Evolutionary conservation across 2,797 vertebrate species (phyloP).

Genomic region (Pipistrellus pygmaeus): DNA sequence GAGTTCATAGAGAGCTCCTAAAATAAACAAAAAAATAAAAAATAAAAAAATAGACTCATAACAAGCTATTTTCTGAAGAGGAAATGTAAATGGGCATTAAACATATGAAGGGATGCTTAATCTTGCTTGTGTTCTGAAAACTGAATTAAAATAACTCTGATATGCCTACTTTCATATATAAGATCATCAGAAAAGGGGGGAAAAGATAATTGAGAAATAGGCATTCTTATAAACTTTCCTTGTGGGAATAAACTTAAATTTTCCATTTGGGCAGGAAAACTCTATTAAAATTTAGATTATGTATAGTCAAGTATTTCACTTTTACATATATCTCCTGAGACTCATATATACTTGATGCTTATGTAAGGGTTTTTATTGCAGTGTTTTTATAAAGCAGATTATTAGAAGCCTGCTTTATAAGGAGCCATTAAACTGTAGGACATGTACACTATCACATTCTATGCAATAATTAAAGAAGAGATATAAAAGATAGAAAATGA

Average conservation of each 20-base stretch:
- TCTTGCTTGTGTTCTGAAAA: neutral
- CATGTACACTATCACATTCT: neutral
- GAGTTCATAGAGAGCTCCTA: neutral
- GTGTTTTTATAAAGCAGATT: neutral
- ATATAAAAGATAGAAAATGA: neutral
- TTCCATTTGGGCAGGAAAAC: neutral
- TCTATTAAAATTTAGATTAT: slow-evolving; percentile 29
- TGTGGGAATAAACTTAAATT: neutral
- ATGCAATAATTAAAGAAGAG: neutral
- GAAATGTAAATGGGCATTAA: neutral
- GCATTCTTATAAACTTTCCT: neutral
- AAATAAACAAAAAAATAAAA: neutral
- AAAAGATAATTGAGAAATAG: neutral
- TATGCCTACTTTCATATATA: neutral
- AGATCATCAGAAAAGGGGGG: neutral
- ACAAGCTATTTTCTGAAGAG: neutral
- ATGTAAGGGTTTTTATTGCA: neutral
- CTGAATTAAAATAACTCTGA: neutral
- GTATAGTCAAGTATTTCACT: neutral
- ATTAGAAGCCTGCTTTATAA: neutral
- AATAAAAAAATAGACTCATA: neutral
- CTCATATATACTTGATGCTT: neutral
- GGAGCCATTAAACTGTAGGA: neutral
- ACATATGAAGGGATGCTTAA: neutral
- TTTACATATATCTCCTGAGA: neutral